phyloP scores from a whole-genome alignment of 1,140 invertebrate genomes.

The Steinernema feltiae region DNA sequence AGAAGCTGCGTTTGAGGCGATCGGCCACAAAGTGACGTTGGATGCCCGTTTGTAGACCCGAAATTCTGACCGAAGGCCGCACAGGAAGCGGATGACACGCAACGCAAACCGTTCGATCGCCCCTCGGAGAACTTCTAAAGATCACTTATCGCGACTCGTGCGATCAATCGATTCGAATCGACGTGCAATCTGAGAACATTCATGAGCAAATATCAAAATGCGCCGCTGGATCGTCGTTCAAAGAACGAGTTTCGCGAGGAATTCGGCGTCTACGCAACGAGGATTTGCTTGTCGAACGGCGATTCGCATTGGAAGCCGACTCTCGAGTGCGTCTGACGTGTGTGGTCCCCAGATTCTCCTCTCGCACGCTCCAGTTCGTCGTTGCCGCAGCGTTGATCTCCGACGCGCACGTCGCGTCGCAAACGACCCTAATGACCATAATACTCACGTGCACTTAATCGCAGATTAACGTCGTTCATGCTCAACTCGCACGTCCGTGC shows the following conservation, averaged over 20 bases:
- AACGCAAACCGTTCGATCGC: too few relatives aligned
- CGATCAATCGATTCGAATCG: not conserved
- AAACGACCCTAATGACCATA: too few relatives aligned
- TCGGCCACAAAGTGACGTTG: not conserved
- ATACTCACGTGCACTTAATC: not conserved
- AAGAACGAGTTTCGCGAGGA: not conserved
- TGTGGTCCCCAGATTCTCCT: too few relatives aligned
- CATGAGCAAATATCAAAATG: not conserved
- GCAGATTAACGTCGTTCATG: not conserved
- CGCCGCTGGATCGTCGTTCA: not conserved
- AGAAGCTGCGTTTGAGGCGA: not conserved
- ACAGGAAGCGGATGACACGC: too few relatives aligned
- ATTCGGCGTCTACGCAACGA: too few relatives aligned
- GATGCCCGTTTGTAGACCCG: not conserved
- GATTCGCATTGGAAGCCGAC: too few relatives aligned
- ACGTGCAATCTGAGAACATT: not conserved
- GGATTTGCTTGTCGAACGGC: too few relatives aligned
- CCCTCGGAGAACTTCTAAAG: not conserved
- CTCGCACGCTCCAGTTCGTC: too few relatives aligned
- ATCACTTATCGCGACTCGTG: not conserved
- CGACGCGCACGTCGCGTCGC: too few relatives aligned
- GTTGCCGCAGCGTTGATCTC: too few relatives aligned
- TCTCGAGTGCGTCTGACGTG: too few relatives aligned
- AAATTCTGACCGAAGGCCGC: too few relatives aligned
- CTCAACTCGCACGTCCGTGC: not conserved